Conservation (phyloP, 2,888 invertebrate genomes). For the Brachyptera putata region DNA sequence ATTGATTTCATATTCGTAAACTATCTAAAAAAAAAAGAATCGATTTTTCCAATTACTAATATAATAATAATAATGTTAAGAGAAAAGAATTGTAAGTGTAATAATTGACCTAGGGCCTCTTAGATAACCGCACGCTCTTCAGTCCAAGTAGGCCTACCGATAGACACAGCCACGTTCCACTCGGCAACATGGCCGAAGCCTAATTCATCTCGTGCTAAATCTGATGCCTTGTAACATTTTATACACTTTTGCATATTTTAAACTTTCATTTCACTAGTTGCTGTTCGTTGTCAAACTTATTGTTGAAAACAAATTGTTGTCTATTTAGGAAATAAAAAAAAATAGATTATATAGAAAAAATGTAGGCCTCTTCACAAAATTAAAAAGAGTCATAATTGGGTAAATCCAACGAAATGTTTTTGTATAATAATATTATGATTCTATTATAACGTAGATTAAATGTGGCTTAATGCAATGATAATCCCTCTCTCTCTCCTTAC, state of each 20-base stretch:
- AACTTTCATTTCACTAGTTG: conserved; percentile 20
- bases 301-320: conserved; percentile 13
- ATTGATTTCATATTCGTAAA: no score
- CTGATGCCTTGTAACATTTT: conserved; percentile 19
- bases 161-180: no score
- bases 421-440: no score
- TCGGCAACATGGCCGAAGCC: no score
- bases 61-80: no score
- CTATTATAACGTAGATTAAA: no score
- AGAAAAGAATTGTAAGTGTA: no score
- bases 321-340: neutral
- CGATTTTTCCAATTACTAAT: no score
- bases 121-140: no score
- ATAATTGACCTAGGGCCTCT: no score
- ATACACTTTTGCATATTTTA: conserved; percentile 22
- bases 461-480: neutral
- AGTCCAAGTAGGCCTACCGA: no score
- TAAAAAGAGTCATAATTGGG: neutral
- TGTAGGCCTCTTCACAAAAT: neutral
- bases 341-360: neutral
- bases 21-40: no score
- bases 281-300: conserved; percentile 17
- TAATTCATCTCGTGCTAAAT: conserved; percentile 5
- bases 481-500: neutral
- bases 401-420: neutral